Evolutionary conservation across 2,888 invertebrate genomes (phyloP).

Genomic region (Tipula confusa): DNA sequence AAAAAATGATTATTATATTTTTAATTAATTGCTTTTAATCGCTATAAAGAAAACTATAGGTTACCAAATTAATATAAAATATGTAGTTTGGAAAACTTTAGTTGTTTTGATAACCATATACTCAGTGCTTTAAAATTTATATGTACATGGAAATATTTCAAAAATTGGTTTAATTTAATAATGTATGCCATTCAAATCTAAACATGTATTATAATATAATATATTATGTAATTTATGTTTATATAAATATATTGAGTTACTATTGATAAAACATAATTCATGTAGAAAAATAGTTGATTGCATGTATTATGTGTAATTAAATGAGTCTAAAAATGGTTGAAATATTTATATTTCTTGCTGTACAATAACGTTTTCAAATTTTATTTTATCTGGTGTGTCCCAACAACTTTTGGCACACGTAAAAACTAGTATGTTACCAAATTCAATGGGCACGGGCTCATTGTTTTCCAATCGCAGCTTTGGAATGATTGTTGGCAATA

Average conservation of each 20-base stretch:
- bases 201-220: not conserved
- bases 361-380: slow-evolving; percentile 68
- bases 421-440: slow-evolving; percentile 79
- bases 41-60: not conserved
- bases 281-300: not conserved
- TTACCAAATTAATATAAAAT: not conserved
- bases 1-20: not conserved
- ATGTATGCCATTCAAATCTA: not conserved
- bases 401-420: slow-evolving; percentile 84
- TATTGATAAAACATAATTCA: not conserved
- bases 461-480: slow-evolving; percentile 58
- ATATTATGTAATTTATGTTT: not conserved
- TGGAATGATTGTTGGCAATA: slow-evolving; percentile 74
- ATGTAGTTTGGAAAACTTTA: not conserved
- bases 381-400: slow-evolving; percentile 62
- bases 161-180: not conserved
- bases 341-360: slow-evolving; percentile 59
- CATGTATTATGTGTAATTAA: not conserved
- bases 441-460: slow-evolving; percentile 62
- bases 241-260: too few relatives aligned
- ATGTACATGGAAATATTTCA: not conserved
- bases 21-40: not conserved
- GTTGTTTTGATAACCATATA: not conserved
- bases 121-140: not conserved
- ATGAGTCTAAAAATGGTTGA: not conserved